These are phyloP conservation scores for Charina bottae DNA, from an alignment of 2,113 vertebrate species.

Conservation along the genomic window DNA sequence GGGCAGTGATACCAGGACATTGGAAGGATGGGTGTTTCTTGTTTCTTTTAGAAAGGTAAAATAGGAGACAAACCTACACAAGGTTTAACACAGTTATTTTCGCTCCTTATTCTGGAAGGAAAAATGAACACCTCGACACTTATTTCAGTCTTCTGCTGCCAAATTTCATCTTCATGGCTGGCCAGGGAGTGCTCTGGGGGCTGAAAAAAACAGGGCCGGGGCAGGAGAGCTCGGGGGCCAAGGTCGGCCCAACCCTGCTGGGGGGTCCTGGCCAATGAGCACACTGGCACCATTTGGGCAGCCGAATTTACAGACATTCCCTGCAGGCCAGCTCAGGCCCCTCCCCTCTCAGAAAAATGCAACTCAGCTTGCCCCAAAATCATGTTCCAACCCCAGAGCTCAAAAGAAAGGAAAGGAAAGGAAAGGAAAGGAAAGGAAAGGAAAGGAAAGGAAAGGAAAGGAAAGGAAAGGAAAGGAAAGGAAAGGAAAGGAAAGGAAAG, in stretches of 20 bases:
- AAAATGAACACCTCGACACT: background rate
- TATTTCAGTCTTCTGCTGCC: background rate
- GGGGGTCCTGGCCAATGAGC: background rate
- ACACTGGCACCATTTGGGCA: background rate
- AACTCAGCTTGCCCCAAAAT: background rate
- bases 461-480: too few species aligned
- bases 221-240: background rate
- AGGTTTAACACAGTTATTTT: background rate
- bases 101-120: background rate
- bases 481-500: too few species aligned
- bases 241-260: background rate
- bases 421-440: fast-evolving
- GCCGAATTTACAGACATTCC: background rate
- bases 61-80: background rate
- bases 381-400: background rate
- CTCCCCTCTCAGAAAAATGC: background rate
- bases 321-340: too few species aligned
- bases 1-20: background rate
- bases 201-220: background rate
- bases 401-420: background rate
- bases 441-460: fast-evolving
- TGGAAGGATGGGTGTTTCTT: background rate
- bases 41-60: background rate
- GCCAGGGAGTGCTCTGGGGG: background rate
- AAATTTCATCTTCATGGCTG: background rate